Conservation (phyloP, 2,113 vertebrate species). For the Datnioides undecimradiatus region DNA sequence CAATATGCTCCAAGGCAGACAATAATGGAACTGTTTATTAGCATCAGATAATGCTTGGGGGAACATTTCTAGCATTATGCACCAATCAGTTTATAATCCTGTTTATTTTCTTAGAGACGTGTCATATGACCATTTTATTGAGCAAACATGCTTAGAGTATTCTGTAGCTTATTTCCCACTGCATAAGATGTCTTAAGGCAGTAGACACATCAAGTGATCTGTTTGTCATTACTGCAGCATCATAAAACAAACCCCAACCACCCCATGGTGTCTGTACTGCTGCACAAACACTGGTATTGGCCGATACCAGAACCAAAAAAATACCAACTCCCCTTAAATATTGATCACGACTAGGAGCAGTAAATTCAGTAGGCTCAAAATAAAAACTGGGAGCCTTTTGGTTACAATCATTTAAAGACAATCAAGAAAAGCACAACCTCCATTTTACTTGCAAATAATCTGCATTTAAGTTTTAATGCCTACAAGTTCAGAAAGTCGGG, state of each 20-base stretch:
- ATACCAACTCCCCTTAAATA: not conserved
- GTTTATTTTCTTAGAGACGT: constrained; percentile 13
- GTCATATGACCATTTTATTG: constrained; percentile 1
- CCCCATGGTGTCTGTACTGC: constrained; percentile 4
- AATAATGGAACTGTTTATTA: not conserved
- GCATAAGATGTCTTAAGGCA: not conserved
- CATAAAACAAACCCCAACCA: not conserved
- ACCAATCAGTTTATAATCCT: not conserved
- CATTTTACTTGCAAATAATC: constrained; percentile 48
- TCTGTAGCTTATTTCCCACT: not conserved
- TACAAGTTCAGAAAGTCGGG: constrained; percentile 26
- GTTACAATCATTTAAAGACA: constrained; percentile 7
- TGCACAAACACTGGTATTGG: not conserved
- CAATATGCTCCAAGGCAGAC: not conserved
- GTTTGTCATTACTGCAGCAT: not conserved
- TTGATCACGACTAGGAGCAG: not conserved
- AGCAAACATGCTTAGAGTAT: not conserved
- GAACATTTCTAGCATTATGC: not conserved
- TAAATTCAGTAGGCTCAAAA: constrained; percentile 5
- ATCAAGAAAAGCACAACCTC: constrained; percentile 34
- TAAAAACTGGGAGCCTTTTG: constrained; percentile 1
- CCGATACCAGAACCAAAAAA: not conserved
- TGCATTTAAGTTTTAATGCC: constrained; percentile 16
- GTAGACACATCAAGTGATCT: not conserved
- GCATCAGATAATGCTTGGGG: not conserved